Evolutionary conservation across 2,113 vertebrate genomes (phyloP).

Genomic region (Probosciger aterrimus): DNA sequence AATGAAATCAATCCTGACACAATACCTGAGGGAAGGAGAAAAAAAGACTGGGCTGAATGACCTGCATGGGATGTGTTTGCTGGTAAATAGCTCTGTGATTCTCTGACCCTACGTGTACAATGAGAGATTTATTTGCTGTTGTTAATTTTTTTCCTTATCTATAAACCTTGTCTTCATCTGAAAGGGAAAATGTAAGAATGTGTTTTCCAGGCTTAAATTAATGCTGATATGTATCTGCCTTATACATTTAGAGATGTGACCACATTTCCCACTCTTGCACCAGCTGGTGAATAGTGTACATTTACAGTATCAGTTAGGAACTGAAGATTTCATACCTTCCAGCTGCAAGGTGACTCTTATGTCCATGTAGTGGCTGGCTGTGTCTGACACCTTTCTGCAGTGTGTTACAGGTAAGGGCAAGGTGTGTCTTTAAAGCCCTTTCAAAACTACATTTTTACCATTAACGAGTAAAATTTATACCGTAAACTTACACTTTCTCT

Average conservation of each 20-base stretch:
- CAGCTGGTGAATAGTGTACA: background rate
- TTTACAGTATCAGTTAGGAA: background rate
- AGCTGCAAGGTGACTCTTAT: background rate
- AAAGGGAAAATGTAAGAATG: background rate
- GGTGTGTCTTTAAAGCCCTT: background rate
- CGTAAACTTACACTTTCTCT: background rate
- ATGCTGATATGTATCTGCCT: background rate
- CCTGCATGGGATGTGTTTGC: background rate
- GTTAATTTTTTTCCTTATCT: background rate
- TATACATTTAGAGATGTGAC: slow-evolving; percentile 10
- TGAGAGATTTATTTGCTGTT: background rate
- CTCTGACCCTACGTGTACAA: background rate
- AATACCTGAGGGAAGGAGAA: background rate
- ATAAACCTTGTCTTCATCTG: background rate
- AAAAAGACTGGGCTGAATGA: background rate
- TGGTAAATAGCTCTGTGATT: background rate
- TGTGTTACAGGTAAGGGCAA: background rate
- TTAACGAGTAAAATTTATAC: background rate
- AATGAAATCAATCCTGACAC: background rate
- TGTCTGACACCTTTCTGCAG: background rate
- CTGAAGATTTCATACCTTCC: background rate
- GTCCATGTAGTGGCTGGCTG: background rate
- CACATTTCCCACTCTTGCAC: background rate
- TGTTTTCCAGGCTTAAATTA: slow-evolving; percentile 7
- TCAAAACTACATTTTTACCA: background rate